Base-by-base conservation (phyloP, 2,888 invertebrate species). In the Philereme transversata region DNA sequence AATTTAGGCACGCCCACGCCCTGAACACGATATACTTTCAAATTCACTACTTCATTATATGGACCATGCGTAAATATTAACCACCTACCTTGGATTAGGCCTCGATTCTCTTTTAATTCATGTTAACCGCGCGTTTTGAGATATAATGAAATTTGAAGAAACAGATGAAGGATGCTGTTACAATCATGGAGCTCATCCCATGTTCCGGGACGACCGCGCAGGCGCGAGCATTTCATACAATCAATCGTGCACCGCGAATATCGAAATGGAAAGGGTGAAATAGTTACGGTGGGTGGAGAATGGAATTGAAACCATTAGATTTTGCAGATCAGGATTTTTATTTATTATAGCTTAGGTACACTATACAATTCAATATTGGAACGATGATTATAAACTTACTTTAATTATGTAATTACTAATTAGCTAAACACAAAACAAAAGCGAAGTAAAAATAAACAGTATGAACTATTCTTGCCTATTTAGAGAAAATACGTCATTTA, bases 161-260 rank as follows among this genome's bases (percentile, higher is more conserved):
- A 76, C 75, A 81, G 81, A 78, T 76, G 78, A 68, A 53, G 78
- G 87, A 88, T 82, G 87, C 87, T 91, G 63, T 64, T 71, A 22
- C 22, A 22, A 22, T 82, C 81, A 82, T 82, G 84, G 81, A 82
- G 83, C 49, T 71, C 68, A 76, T 86, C 88, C 78, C 75, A 35
- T 46, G 82, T 78, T 70, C 71, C 74, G 74, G 76, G 77, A 77
- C 59, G 68, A 86, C 79, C 68, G 83, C 91, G 90, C 91, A 90
- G 71, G 81, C 90, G 91, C 64, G 22, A 22, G 22, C 22, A 67
- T 63, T 34, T 54, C 68, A 61, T 41, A 22, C 46, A 66, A 67
- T 67, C 67, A 64, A 68, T 70, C 51, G 43, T 46, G 63, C 35
- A 48, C 40, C 55, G 51, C 50, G 34, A 62, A 45, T 4, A 45